These are phyloP conservation scores for Amyelois transitella DNA, from an alignment of 1,140 invertebrate genomes.

Conservation along the genomic window DNA sequence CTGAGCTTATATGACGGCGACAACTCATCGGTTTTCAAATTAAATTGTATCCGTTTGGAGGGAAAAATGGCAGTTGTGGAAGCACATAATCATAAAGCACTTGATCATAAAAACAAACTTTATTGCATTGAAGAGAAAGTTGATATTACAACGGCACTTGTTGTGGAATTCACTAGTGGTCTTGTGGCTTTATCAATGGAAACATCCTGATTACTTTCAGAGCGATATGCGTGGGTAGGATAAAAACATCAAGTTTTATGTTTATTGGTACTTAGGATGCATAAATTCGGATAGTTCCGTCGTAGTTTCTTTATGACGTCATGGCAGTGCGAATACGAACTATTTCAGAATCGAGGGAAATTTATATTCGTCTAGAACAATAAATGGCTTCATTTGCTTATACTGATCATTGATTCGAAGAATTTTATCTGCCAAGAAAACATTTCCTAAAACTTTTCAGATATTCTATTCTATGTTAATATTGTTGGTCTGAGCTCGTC, in stretches of 20 bases:
- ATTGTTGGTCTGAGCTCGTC: too few relatives aligned
- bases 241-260: slow-evolving; percentile 18
- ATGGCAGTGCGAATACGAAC: too few relatives aligned
- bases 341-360: too few relatives aligned
- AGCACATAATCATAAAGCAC: slow-evolving; percentile 31
- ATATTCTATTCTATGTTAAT: too few relatives aligned
- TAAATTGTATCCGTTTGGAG: slow-evolving; percentile 9
- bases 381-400: too few relatives aligned
- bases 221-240: slow-evolving; percentile 14
- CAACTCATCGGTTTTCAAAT: slow-evolving; percentile 5
- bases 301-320: neutral
- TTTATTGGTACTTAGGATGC: neutral
- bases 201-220: slow-evolving; percentile 24
- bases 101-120: slow-evolving; percentile 10
- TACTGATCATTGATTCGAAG: too few relatives aligned
- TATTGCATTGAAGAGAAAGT: neutral
- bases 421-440: too few relatives aligned
- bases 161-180: neutral
- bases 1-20: neutral
- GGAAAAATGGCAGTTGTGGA: slow-evolving; percentile 16
- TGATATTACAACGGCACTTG: neutral
- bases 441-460: too few relatives aligned
- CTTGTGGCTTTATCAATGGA: slow-evolving; percentile 26
- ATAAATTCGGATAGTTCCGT: neutral
- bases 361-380: too few relatives aligned